Conservation (phyloP, 2,113 vertebrate species). For the Cranoglanis bouderius region DNA sequence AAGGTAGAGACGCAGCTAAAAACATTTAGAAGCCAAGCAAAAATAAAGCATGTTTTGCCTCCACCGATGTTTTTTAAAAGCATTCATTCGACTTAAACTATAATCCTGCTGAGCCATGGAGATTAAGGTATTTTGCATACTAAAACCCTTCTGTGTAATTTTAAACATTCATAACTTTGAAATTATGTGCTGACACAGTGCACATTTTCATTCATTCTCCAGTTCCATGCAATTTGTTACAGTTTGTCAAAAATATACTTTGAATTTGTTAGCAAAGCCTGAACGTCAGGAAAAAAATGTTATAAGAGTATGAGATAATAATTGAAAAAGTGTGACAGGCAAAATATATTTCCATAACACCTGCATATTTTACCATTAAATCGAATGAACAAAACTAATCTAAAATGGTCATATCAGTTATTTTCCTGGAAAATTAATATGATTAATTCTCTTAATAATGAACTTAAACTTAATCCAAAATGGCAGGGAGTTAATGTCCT, state of each 20-base stretch:
- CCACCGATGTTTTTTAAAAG: slow-evolving; percentile 43
- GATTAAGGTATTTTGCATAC: slow-evolving; percentile 60
- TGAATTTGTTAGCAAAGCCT: neutral
- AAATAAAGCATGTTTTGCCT: slow-evolving; percentile 57
- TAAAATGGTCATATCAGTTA: neutral
- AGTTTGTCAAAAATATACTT: neutral
- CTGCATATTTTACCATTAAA: neutral
- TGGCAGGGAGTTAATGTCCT: neutral
- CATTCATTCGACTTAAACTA: slow-evolving; percentile 53
- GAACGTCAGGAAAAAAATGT: neutral
- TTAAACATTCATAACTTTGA: slow-evolving; percentile 58
- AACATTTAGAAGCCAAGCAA: slow-evolving; percentile 32
- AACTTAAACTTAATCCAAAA: neutral
- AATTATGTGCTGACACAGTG: slow-evolving; percentile 56
- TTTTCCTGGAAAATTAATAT: neutral
- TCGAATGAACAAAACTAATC: neutral
- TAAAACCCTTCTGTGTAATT: slow-evolving; percentile 58
- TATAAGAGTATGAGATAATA: neutral
- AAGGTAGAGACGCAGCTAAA: slow-evolving; percentile 34
- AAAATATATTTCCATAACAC: neutral
- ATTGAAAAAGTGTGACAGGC: neutral
- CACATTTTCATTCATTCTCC: slow-evolving; percentile 53
- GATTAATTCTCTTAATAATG: neutral
- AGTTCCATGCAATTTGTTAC: slow-evolving; percentile 23
- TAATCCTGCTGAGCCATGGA: slow-evolving; percentile 57